Base-by-base conservation (phyloP, 1,140 invertebrate genomes). In the Choristoneura fumiferana region DNA sequence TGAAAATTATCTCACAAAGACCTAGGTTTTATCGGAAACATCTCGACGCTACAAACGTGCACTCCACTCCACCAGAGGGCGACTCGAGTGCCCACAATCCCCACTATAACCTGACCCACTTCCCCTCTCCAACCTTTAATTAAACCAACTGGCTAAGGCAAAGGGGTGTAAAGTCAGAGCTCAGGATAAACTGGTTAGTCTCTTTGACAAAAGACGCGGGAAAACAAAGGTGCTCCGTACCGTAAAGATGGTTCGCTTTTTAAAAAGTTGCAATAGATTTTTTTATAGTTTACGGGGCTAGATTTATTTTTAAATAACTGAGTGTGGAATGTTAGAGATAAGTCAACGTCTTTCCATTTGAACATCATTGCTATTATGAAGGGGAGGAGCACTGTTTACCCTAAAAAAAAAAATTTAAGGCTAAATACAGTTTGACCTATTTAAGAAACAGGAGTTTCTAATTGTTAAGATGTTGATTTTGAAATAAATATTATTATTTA, bases 1-100 rank as follows among this genome's bases (percentile, higher is more conserved):
- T 65, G 59, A 66, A 69, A 68, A 69, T 66, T 54, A 63, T 67
- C 57, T 64, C 61, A 73, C 65, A 73, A 73, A 68, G 67, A 62
- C 64, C 53, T 37, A 56, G 62, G 59, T 68, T 66, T 67, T 73
- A 73, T 73, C 63, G 71, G 65, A 70, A 71, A 73, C 59, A 66
- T 68, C 71, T 73, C 63, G 63, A 70, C 63, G 59, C 60, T 57
- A 69, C 60, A 73, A 70, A 70, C 68, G 65, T 62, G 62, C 62
- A 53, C 63, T 66, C 60, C 58, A 63, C 35, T 33, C 58, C 33
- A 54, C 61, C 67, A 67, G 57, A 70, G 64, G 71, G 62, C 71
- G 67, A 58, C 63, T 29, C 54, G 58, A 65, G 62, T 53, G 54
- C 15, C 34, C 49, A 67, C 57, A 17, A 18, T 18, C 18, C 40